Percentiles rank a stretch among this genome's conserved stretches.
These are phyloP conservation scores for Amblyteles armatorius DNA, from an alignment of 2,888 invertebrate genomes.

Conservation along the genomic window DNA sequence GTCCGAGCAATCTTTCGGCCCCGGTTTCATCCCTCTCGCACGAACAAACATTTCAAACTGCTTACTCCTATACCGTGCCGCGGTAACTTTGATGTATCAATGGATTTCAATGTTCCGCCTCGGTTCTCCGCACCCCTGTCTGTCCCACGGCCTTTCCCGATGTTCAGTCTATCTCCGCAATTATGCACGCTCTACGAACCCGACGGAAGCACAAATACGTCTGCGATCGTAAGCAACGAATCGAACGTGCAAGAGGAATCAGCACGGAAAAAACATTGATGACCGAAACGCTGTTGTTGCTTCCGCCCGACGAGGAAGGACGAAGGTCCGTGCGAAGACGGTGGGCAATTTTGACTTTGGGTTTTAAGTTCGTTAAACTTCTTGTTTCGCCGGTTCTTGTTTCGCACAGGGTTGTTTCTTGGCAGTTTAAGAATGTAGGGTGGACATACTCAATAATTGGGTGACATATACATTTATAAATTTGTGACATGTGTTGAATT, in stretches of 20 bases:
- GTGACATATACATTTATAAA: no score
- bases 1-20: slow-evolving; percentile 23
- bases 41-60: slow-evolving; percentile 46
- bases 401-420: no score
- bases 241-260: not conserved
- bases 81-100: slow-evolving; percentile 30
- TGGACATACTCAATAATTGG: no score
- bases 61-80: not conserved
- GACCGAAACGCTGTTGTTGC: not conserved
- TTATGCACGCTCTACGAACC: not conserved
- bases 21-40: slow-evolving; percentile 46
- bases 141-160: not conserved
- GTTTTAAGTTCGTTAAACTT: no score
- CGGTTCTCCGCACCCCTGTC: not conserved
- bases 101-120: slow-evolving; percentile 19
- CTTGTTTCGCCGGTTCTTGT: no score
- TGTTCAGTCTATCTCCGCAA: not conserved
- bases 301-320: no score
- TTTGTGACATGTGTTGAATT: no score
- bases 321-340: no score
- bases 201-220: not conserved
- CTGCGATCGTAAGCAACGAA: not conserved
- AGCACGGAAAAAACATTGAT: not conserved
- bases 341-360: no score
- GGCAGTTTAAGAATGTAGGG: no score